Evolutionary conservation across 2,113 vertebrate genomes (phyloP), one percentile per base, ranked within the genome.

Genomic region (Lamprotornis superbus): DNA sequence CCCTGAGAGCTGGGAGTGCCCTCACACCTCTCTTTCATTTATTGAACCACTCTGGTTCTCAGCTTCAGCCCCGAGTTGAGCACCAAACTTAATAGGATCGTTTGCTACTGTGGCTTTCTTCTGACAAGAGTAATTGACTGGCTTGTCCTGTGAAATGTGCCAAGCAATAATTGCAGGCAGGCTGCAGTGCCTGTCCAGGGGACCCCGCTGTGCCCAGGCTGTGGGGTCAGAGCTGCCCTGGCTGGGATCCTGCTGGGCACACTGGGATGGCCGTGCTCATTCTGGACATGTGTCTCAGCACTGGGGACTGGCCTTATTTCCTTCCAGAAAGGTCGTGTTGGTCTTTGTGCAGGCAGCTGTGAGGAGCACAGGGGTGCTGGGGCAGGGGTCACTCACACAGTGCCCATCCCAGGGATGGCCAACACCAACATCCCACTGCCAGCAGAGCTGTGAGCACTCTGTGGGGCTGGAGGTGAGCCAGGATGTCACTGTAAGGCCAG

Each of bases 231-330:
- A 33, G 87, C 55, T 59, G 73, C 64, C 52, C 1, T 2, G 25
- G 57, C 82, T 56, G 64, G 33, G 52, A 22, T 75, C 49, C 53
- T 61, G 84, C 64, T 3, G 40, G 46, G 5, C 31, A 10, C 33
- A 1, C 2, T 0, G 15, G 39, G 39, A 5, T 23, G 55, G 27
- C 59, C 50, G 18, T 50, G 39, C 21, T 59, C 30, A 0, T 2
- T 0, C 53, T 7, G 70, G 8, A 60, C 12, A 31, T 9, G 39
- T 2, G 21, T 28, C 65, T 84, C 3, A 1, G 64, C 25, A 5
- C 44, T 4, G n/a, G 23, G 12, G 5, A 60, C 10, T 15, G 23
- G 3, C 16, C 28, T 42, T 2, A 3, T 30, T 55, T 71, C 15
- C 40, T 47, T 56, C 57, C 42, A 60, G n/a, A 49, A 64, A 57